Conservation (phyloP, 1,140 invertebrate genomes). For the Hydropsyche tenuis region DNA sequence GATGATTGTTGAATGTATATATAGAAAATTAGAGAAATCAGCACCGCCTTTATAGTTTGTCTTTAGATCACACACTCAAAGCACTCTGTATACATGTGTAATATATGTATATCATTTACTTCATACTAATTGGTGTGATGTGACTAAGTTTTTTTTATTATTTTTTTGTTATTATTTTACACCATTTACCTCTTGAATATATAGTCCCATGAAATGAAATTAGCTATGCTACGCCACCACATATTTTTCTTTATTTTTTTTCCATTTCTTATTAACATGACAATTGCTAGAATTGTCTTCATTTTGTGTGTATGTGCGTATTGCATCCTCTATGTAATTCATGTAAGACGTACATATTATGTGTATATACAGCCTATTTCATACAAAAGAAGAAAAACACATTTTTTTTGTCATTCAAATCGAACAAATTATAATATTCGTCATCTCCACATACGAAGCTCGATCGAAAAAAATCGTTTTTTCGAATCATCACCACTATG, state of each 20-base stretch:
- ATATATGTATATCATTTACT: slow-evolving; percentile 5
- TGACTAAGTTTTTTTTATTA: slow-evolving; percentile 6
- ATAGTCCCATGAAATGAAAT: background rate
- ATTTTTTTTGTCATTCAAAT: too few relatives aligned
- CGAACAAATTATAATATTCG: too few relatives aligned
- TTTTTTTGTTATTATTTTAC: slow-evolving; percentile 15
- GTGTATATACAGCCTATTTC: too few relatives aligned
- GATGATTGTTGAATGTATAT: slow-evolving; percentile 29
- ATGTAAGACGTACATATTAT: background rate
- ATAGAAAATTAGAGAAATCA: slow-evolving; percentile 31
- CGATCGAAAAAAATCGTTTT: too few relatives aligned
- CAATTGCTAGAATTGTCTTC: background rate
- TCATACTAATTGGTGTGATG: slow-evolving; percentile 10
- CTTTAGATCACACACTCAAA: slow-evolving; percentile 25
- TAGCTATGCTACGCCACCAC: background rate
- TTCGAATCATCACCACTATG: too few relatives aligned
- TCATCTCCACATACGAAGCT: too few relatives aligned
- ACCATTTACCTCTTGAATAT: background rate
- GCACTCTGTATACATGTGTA: slow-evolving; percentile 14
- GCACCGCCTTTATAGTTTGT: slow-evolving; percentile 30
- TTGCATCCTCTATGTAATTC: slow-evolving; percentile 15
- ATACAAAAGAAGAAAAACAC: too few relatives aligned
- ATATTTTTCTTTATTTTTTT: too few relatives aligned
- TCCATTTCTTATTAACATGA: background rate
- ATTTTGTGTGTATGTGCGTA: background rate